These are phyloP conservation scores for Drosophila heteroneura DNA, from an alignment of 2,888 invertebrate species.

Conservation along the genomic window DNA sequence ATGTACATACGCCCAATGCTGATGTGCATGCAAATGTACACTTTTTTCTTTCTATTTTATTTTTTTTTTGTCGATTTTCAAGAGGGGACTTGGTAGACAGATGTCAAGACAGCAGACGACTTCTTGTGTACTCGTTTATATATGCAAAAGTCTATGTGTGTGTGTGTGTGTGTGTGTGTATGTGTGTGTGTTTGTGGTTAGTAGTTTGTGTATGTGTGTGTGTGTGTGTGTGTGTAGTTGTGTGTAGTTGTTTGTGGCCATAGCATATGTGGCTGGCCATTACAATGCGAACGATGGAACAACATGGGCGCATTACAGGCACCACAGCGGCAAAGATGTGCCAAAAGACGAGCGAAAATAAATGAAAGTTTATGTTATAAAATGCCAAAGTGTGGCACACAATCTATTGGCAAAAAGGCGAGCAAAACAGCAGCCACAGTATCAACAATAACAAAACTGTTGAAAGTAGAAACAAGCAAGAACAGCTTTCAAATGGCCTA, in stretches of 20 bases:
- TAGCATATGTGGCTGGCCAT: conserved; percentile 61
- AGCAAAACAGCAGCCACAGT: conserved; percentile 18
- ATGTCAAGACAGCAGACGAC: conserved; percentile 76
- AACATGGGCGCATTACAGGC: conserved; percentile 69
- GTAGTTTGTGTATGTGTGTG: conserved; percentile 11
- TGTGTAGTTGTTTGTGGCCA: conserved; percentile 36
- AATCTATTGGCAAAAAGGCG: conserved; percentile 65
- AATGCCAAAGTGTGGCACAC: conserved; percentile 79
- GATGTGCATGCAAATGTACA: conserved; percentile 80
- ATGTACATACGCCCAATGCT: conserved; percentile 72
- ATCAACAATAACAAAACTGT: conserved; percentile 24
- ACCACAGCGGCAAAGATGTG: conserved; percentile 55
- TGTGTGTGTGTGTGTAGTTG: conserved; percentile 12
- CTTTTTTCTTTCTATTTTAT: conserved; percentile 1
- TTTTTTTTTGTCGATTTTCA: conserved; percentile 55
- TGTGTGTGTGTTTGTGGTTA: conserved; percentile 9
- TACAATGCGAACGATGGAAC: conserved; percentile 38
- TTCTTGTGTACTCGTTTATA: conserved; percentile 38
- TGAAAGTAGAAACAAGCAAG: conserved; percentile 7
- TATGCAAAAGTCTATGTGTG: neutral
- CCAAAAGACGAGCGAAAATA: conserved; percentile 68
- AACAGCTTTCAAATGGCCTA: neutral
- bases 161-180: conserved; percentile 3
- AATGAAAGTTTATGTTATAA: conserved; percentile 83
- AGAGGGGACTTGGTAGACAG: conserved; percentile 58